Evolutionary conservation across 2,113 vertebrate genomes (phyloP).

Genomic region (Noctilio leporinus): DNA sequence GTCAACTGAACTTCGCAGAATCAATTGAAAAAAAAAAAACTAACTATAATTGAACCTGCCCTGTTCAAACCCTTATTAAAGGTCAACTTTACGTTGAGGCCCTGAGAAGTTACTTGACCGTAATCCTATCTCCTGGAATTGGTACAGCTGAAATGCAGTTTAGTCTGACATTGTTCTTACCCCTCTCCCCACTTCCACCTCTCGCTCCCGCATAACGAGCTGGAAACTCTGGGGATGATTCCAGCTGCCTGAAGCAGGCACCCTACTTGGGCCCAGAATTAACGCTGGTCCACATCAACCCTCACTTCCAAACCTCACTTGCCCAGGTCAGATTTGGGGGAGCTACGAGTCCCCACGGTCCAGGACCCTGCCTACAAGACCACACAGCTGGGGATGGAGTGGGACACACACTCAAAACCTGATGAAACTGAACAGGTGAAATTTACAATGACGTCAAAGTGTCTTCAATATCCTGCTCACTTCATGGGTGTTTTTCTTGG

Average conservation of each 20-base stretch:
- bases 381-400: neutral
- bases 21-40: neutral
- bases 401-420: neutral
- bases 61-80: neutral
- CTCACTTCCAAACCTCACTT: neutral
- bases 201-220: neutral
- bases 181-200: neutral
- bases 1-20: neutral
- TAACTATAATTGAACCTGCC: neutral
- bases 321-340: neutral
- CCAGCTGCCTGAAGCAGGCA: neutral
- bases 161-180: neutral
- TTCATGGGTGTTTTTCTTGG: neutral
- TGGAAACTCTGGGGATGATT: neutral
- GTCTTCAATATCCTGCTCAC: neutral
- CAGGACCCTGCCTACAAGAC: neutral
- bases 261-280: neutral
- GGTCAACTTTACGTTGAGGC: neutral
- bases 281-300: fast-evolving
- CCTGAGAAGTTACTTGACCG: neutral
- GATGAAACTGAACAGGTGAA: neutral
- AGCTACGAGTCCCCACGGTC: neutral
- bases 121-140: neutral
- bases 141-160: neutral
- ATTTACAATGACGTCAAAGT: neutral